Percentiles rank a stretch among this genome's conserved stretches.
phyloP scores from a whole-genome alignment of 2,888 invertebrate species.

The Stenodera caucasica region DNA sequence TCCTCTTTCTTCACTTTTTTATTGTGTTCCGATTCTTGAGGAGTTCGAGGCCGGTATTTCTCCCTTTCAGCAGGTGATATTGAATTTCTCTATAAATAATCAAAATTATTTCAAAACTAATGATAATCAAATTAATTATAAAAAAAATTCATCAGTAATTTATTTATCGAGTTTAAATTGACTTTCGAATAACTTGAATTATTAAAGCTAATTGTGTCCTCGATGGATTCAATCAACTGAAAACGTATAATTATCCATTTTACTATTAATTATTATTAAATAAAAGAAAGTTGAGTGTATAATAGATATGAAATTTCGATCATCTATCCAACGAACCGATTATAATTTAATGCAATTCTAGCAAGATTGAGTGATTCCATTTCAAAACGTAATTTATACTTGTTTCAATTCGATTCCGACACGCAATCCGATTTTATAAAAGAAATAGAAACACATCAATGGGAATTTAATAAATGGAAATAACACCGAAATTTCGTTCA shows the following conservation, averaged over 20 bases:
- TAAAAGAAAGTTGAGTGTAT: background rate
- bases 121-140: background rate
- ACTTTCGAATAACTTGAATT: too few species aligned
- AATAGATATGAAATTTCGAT: constrained; percentile 7
- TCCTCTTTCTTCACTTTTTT: constrained; percentile 84
- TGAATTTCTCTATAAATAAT: constrained; percentile 68
- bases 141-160: too few species aligned
- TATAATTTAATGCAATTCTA: constrained; percentile 6
- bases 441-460: background rate
- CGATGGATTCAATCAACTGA: too few species aligned
- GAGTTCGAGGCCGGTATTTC: constrained; percentile 81
- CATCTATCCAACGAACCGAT: constrained; percentile 3
- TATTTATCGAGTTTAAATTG: too few species aligned
- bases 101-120: constrained; percentile 1
- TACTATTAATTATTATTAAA: background rate
- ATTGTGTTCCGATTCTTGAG: constrained; percentile 70
- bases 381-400: constrained; percentile 11
- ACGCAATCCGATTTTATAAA: constrained; percentile 4
- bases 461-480: too few species aligned
- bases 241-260: background rate
- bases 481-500: too few species aligned
- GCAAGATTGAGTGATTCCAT: constrained; percentile 10
- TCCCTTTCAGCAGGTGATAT: constrained; percentile 81
- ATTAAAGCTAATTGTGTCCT: too few species aligned
- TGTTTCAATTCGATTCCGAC: constrained; percentile 5